A percentile compares a stretch with the other conserved stretches of the same genome.
Evolutionary conservation across 2,888 invertebrate genomes (phyloP).

Genomic region (Drosophila borborema): DNA sequence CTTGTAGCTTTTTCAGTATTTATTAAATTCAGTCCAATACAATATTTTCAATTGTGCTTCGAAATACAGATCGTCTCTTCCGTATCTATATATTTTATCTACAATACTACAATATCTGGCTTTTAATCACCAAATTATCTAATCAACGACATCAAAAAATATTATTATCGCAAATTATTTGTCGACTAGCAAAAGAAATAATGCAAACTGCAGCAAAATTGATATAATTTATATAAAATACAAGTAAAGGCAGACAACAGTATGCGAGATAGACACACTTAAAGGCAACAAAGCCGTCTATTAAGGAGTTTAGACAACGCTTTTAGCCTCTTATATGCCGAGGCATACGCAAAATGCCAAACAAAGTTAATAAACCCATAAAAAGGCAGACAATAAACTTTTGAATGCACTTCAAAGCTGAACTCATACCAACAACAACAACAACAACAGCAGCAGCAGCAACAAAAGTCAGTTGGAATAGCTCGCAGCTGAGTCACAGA

Average conservation of each 20-base stretch:
- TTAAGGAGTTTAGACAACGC: conserved; percentile 10
- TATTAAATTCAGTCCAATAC: too few species aligned
- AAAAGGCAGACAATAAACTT: conserved; percentile 65
- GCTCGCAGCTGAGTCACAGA: conserved; percentile 67
- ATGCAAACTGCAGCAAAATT: conserved; percentile 8
- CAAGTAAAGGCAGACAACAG: too few species aligned
- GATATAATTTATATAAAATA: neutral
- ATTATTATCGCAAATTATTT: conserved; percentile 29
- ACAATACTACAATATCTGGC: neutral
- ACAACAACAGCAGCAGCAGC: conserved; percentile 33
- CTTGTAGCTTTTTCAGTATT: too few species aligned
- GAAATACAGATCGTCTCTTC: neutral
- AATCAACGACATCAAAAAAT: conserved; percentile 31
- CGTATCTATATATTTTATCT: neutral
- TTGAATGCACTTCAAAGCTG: conserved; percentile 69
- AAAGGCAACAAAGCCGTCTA: neutral
- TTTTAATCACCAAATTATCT: conserved; percentile 24
- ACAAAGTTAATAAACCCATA: conserved; percentile 77
- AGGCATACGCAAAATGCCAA: conserved; percentile 54
- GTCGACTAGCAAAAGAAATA: conserved; percentile 27
- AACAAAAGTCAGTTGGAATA: conserved; percentile 46
- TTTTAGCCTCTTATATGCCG: conserved; percentile 32
- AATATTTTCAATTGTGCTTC: neutral
- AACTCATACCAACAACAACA: conserved; percentile 37
- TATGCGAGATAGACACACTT: neutral